Percentiles rank a stretch among this genome's conserved stretches.
These are phyloP conservation scores for Poeciliopsis presidionis DNA, from an alignment of 2,797 vertebrate genomes.

Conservation along the genomic window DNA sequence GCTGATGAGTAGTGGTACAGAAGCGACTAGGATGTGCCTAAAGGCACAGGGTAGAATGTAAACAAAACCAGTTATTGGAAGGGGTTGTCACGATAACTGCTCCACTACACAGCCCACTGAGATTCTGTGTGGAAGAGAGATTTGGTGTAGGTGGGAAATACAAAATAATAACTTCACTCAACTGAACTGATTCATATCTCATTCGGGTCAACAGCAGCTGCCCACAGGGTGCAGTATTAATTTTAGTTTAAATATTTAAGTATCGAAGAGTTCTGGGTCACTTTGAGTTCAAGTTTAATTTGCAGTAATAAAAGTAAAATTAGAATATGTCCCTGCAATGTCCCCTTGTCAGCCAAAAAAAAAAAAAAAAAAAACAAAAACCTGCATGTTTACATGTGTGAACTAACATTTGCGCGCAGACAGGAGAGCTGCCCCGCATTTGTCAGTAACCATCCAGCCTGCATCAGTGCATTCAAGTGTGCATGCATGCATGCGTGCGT, in stretches of 20 bases:
- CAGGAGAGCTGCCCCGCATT: slow-evolving; percentile 47
- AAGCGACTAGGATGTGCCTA: slow-evolving; percentile 47
- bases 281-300: background rate
- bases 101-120: slow-evolving; percentile 38
- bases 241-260: background rate
- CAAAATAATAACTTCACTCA: slow-evolving; percentile 18
- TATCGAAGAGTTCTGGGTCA: background rate
- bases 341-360: slow-evolving; percentile 2
- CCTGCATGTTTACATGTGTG: background rate
- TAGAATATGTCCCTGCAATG: background rate
- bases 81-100: slow-evolving; percentile 56
- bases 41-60: slow-evolving; percentile 53
- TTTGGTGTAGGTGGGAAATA: slow-evolving; percentile 1
- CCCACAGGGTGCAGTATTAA: background rate
- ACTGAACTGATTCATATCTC: slow-evolving; percentile 12
- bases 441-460: slow-evolving; percentile 39
- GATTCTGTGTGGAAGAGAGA: slow-evolving; percentile 7
- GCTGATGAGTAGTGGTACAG: slow-evolving; percentile 50
- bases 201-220: slow-evolving; percentile 21
- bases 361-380: slow-evolving; percentile 1
- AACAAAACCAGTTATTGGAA: slow-evolving; percentile 68
- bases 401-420: slow-evolving; percentile 49
- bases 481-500: slow-evolving; percentile 12
- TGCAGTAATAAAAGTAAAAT: background rate
- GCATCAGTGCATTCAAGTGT: slow-evolving; percentile 43